phyloP scores from a whole-genome alignment of 2,888 invertebrate genomes.

The Ashinkailepas kermadecensis region DNA sequence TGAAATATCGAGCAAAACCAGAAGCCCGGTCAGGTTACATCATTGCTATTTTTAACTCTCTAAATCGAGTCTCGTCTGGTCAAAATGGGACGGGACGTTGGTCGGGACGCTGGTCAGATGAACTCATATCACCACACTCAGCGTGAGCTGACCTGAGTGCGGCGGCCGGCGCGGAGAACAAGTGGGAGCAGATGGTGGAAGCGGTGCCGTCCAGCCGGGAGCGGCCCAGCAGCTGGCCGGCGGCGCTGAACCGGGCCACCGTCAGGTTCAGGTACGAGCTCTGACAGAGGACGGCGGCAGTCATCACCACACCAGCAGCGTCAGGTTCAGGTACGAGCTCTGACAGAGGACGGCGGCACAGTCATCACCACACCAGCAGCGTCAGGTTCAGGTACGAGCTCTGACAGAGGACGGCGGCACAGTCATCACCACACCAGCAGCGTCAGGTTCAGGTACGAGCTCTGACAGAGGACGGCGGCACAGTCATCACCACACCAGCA shows the following conservation, averaged over 20 bases:
- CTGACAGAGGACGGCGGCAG: slow-evolving; percentile 34
- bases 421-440: slow-evolving; percentile 34
- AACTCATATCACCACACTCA: too few species aligned
- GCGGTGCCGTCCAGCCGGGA: slow-evolving; percentile 26
- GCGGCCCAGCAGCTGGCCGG: slow-evolving; percentile 42
- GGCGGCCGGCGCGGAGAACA: slow-evolving; percentile 34
- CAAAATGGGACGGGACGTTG: too few species aligned
- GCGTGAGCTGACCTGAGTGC: slow-evolving; percentile 22
- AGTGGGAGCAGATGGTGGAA: slow-evolving; percentile 37
- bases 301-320: not conserved
- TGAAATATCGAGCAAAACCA: not conserved
- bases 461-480: slow-evolving; percentile 31
- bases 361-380: too few species aligned
- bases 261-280: slow-evolving; percentile 45
- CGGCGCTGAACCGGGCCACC: slow-evolving; percentile 42
- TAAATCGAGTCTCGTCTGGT: too few species aligned
- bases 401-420: too few species aligned
- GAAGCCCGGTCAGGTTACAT: too few species aligned
- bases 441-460: slow-evolving; percentile 45
- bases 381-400: too few species aligned
- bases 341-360: not conserved
- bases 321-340: too few species aligned
- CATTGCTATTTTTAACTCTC: too few species aligned
- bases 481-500: slow-evolving; percentile 31
- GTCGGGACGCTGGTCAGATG: too few species aligned